phyloP scores from a whole-genome alignment of 2,113 vertebrate species.

The Gopherus evgoodei region DNA sequence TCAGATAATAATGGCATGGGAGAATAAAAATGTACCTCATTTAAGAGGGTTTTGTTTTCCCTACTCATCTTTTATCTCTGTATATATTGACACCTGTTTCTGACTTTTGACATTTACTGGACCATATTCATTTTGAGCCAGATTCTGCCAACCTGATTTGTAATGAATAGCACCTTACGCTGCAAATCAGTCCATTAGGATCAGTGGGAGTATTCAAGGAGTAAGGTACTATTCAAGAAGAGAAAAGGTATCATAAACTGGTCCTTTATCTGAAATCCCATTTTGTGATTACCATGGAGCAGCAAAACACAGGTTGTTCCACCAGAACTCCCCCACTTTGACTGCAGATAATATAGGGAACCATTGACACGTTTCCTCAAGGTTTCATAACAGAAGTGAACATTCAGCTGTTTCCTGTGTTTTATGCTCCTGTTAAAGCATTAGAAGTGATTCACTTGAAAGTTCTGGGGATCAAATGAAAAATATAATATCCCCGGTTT shows the following conservation, averaged over 20 bases:
- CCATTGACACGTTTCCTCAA: neutral
- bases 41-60: neutral
- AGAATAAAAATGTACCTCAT: neutral
- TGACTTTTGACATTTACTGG: neutral
- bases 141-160: rapidly evolving
- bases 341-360: neutral
- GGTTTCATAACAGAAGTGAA: neutral
- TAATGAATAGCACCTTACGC: neutral
- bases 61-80: neutral
- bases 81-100: neutral
- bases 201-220: neutral
- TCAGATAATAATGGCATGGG: neutral
- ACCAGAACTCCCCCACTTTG: neutral
- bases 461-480: conserved; percentile 12
- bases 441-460: neutral
- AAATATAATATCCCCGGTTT: neutral
- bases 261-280: neutral
- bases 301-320: neutral
- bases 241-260: rapidly evolving
- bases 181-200: neutral
- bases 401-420: neutral
- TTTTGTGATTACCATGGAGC: neutral
- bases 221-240: neutral
- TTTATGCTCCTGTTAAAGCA: neutral
- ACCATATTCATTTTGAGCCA: neutral